Evolutionary conservation across 2,888 invertebrate genomes (phyloP).

Genomic region (Ornithoptera priamus): DNA sequence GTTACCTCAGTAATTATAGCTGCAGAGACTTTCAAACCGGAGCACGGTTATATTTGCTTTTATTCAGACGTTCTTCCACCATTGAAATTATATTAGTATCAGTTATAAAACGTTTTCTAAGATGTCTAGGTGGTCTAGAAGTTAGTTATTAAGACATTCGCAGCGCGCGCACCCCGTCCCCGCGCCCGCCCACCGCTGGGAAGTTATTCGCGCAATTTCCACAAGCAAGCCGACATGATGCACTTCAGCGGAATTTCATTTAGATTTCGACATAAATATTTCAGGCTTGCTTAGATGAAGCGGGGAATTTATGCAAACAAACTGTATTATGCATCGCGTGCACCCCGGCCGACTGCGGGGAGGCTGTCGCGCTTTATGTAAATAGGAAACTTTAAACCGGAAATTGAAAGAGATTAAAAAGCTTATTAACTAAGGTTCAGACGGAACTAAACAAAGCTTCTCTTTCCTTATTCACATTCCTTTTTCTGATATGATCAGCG

Average conservation of each 20-base stretch:
- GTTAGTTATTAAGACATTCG: slow-evolving; percentile 8
- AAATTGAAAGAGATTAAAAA: too few species aligned
- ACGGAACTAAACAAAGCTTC: too few species aligned
- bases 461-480: too few species aligned
- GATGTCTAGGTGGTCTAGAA: slow-evolving; percentile 4
- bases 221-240: slow-evolving; percentile 20
- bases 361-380: too few species aligned
- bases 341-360: neutral
- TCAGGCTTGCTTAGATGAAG: slow-evolving; percentile 9
- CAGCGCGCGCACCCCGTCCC: neutral
- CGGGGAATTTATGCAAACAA: slow-evolving; percentile 17
- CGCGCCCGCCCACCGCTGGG: neutral
- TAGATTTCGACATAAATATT: slow-evolving; percentile 23
- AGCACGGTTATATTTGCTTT: too few species aligned
- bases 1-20: too few species aligned
- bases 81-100: neutral
- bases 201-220: slow-evolving; percentile 23
- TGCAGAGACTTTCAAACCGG: too few species aligned
- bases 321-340: neutral
- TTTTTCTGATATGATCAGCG: too few species aligned
- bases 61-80: too few species aligned
- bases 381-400: too few species aligned
- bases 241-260: slow-evolving; percentile 28
- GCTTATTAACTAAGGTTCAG: too few species aligned
- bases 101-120: neutral